phyloP scores from a whole-genome alignment of 2,113 vertebrate genomes.

The Aleadryas rufinucha region DNA sequence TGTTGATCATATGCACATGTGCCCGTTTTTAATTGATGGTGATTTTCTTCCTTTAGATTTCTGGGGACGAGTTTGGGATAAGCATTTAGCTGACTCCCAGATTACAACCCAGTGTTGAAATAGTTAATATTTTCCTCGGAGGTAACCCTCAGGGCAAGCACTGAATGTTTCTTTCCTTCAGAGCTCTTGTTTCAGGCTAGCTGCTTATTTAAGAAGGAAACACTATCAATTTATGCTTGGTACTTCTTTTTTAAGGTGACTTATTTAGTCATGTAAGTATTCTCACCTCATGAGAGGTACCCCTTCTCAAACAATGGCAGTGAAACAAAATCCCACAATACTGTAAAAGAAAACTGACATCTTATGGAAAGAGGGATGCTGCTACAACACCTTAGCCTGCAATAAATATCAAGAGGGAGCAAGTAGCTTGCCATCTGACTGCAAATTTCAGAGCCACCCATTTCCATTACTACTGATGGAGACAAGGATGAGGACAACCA shows the following conservation, averaged over 20 bases:
- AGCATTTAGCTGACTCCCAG: not conserved
- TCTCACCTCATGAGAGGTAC: not conserved
- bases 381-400: not conserved
- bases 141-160: not conserved
- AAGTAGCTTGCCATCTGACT: not conserved
- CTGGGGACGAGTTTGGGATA: not conserved
- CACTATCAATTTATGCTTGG: constrained; percentile 28
- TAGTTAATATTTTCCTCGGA: not conserved
- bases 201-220: not conserved
- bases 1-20: not conserved
- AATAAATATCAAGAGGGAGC: not conserved
- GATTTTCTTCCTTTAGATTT: not conserved
- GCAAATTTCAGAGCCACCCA: not conserved
- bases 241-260: constrained; percentile 16
- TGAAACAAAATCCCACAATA: not conserved
- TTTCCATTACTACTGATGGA: not conserved
- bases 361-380: not conserved
- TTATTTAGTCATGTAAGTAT: not conserved
- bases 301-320: not conserved
- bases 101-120: not conserved
- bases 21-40: not conserved
- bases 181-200: constrained; percentile 14
- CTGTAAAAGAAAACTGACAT: not conserved
- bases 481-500: not conserved
- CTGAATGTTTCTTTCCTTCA: not conserved